Evolutionary conservation across 2,888 invertebrate species (phyloP), one percentile per base, ranked within the genome.

Genomic region (Melipona beecheii): DNA sequence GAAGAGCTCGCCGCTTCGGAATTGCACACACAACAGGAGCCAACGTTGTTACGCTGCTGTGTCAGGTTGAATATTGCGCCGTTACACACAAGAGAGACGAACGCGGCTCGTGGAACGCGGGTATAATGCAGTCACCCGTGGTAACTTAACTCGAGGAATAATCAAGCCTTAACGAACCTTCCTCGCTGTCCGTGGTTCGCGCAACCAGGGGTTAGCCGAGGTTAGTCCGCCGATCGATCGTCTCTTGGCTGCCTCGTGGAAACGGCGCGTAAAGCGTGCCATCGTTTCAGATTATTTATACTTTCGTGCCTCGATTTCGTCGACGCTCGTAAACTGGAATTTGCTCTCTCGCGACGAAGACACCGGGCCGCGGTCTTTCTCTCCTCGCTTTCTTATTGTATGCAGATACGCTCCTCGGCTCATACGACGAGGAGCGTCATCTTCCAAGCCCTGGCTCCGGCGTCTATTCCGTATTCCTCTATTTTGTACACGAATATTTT

Each of bases 81-180:
- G 56, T 21, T 54, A 27, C 24, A 58, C n/a, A 4, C 43, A 27
- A 68, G 71, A 68, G 71, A 43, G 56, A 52, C 62, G 60, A 49
- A 49, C n/a, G n/a, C n/a, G 70, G 54, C 54, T 21, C 36, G 49
- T 21, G 73, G 71, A 74, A 85, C 81, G 81, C 80, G 82, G 70
- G 86, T 79, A 74, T 79, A 87, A 87, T 83, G 87, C 79, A 85
- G 75, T 77, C 84, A 64, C 74, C 70, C 64, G 79, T 74, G 79
- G 75, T 77, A 81, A 88, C 70, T 84, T 83, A 84, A 88, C 88
- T 86, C 84, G 68, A 65, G 83, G 86, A 88, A 88, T 88, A 86
- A 88, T 88, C 88, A 83, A 88, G 81, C 71, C 70, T 84, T 88
- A 88, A 88, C 83, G 88, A 88, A 88, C 85, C 75, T 76, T 70